phyloP scores from a whole-genome alignment of 2,113 vertebrate genomes.

The Monopterus albus region DNA sequence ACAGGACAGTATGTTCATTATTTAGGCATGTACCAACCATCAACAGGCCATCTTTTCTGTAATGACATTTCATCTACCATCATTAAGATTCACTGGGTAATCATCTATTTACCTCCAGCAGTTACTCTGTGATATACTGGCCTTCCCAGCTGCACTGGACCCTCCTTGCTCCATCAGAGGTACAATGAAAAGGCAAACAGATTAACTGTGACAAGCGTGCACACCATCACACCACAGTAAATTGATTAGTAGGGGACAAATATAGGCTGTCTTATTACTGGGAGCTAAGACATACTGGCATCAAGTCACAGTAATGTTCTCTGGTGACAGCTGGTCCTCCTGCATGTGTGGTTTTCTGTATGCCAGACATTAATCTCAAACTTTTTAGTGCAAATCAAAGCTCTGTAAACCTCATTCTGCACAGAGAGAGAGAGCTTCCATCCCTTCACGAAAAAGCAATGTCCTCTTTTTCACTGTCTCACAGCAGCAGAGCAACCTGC shows the following conservation, averaged over 20 bases:
- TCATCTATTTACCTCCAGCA: slow-evolving; percentile 1
- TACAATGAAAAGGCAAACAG: slow-evolving; percentile 18
- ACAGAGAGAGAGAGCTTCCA: slow-evolving; percentile 20
- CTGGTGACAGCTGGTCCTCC: slow-evolving; percentile 17
- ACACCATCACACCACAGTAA: slow-evolving; percentile 18
- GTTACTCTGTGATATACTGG: neutral
- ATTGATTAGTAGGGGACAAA: slow-evolving; percentile 35
- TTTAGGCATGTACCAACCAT: too few species aligned
- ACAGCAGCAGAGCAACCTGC: slow-evolving; percentile 49
- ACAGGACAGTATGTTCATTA: too few species aligned
- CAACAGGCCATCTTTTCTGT: too few species aligned
- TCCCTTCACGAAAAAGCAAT: slow-evolving; percentile 20
- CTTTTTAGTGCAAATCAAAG: slow-evolving; percentile 20
- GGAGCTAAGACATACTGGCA: slow-evolving; percentile 16
- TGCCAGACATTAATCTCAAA: slow-evolving; percentile 25
- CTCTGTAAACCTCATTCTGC: slow-evolving; percentile 35
- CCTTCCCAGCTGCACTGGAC: slow-evolving; percentile 5
- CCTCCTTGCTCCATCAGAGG: neutral
- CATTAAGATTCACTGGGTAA: slow-evolving; percentile 7
- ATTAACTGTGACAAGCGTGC: slow-evolving; percentile 29
- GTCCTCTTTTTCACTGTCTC: slow-evolving; percentile 67
- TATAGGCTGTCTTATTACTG: slow-evolving; percentile 41
- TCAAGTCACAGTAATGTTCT: slow-evolving; percentile 1
- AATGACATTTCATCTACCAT: too few species aligned
- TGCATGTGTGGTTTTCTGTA: neutral